Conservation (phyloP, 1,140 invertebrate species). For the Ceratina australensis region DNA sequence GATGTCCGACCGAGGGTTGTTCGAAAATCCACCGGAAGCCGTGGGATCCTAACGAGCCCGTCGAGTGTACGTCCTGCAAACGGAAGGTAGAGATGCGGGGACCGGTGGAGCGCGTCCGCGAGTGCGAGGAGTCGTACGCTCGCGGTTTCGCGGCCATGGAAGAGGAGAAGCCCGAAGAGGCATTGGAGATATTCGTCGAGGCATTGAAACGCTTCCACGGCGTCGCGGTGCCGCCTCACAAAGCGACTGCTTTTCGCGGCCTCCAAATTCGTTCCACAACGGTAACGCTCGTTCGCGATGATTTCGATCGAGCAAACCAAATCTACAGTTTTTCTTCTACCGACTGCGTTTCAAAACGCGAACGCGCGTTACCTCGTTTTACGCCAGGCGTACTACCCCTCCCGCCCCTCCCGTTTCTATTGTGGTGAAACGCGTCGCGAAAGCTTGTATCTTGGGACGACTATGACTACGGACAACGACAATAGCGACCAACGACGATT, state of each 20-base stretch:
- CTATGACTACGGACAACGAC: neutral
- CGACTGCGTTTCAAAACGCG: no score
- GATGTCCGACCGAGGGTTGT: constrained; percentile 82
- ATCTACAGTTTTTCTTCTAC: no score
- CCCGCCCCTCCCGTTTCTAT: no score
- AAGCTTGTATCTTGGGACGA: constrained; percentile 1
- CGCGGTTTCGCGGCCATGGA: constrained; percentile 78
- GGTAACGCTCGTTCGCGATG: no score
- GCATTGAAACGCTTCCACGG: constrained; percentile 74
- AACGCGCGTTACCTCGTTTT: no score
- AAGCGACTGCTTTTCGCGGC: constrained; percentile 35
- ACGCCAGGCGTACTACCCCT: no score
- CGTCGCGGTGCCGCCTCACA: constrained; percentile 81
- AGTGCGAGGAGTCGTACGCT: constrained; percentile 80
- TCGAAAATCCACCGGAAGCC: constrained; percentile 78
- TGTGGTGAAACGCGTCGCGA: neutral
- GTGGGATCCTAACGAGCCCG: constrained; percentile 25
- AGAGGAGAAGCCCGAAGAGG: constrained; percentile 74
- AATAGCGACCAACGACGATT: neutral
- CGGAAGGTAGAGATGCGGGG: constrained; percentile 80
- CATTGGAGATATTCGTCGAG: constrained; percentile 78
- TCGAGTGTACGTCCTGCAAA: constrained; percentile 80
- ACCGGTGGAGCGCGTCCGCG: constrained; percentile 75
- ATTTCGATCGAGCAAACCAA: no score
- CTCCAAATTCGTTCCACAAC: constrained; percentile 9